These are phyloP conservation scores for Eulithis prunata DNA, from an alignment of 2,888 invertebrate species.

Conservation along the genomic window DNA sequence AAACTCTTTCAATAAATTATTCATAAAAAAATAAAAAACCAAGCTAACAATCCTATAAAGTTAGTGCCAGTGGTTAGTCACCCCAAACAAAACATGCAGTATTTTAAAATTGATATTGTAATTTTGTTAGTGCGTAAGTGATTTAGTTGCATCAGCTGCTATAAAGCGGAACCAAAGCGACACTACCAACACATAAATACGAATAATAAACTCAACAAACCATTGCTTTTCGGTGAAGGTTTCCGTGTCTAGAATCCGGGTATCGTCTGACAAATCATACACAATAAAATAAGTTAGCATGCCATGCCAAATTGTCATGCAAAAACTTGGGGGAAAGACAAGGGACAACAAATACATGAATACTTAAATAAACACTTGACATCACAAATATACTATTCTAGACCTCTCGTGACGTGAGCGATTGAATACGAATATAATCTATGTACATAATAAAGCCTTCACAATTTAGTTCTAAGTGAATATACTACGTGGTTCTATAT, in stretches of 20 bases:
- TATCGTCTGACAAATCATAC: constrained; percentile 82
- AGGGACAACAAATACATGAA: constrained; percentile 49
- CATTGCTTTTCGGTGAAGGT: constrained; percentile 73
- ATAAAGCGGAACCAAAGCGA: constrained; percentile 55
- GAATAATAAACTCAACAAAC: constrained; percentile 77
- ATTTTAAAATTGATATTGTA: constrained; percentile 19
- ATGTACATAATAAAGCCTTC: constrained; percentile 39
- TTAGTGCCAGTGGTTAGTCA: constrained; percentile 22
- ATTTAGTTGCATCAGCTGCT: constrained; percentile 52
- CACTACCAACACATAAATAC: constrained; percentile 49
- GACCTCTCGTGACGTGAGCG: constrained; percentile 4
- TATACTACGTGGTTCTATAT: constrained; percentile 39
- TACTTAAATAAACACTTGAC: constrained; percentile 46
- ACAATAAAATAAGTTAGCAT: constrained; percentile 78
- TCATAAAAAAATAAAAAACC: neutral
- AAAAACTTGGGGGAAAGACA: constrained; percentile 60
- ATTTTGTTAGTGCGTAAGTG: constrained; percentile 50
- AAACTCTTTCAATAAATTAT: neutral
- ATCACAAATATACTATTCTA: constrained; percentile 18
- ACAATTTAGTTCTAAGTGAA: constrained; percentile 36
- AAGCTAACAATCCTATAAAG: neutral
- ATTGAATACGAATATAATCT: constrained; percentile 15
- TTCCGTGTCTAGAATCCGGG: constrained; percentile 82
- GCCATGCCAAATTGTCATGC: constrained; percentile 81
- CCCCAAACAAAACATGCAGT: constrained; percentile 32